Percentiles rank a stretch among this genome's conserved stretches.
These are phyloP conservation scores for Galemys pyrenaicus DNA, from an alignment of 2,113 vertebrate genomes.

Conservation along the genomic window DNA sequence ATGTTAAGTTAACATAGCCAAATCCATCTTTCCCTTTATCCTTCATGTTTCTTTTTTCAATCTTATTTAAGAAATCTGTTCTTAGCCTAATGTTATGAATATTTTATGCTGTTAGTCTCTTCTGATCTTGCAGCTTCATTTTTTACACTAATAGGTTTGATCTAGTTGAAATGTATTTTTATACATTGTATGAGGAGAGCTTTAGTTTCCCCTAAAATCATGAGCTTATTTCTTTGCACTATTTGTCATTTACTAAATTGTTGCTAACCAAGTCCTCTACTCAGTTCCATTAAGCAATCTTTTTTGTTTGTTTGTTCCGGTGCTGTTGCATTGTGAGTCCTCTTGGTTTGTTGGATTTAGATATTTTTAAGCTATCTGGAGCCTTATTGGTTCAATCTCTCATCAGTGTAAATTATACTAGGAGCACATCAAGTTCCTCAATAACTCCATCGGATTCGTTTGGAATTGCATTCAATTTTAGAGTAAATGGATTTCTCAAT, in stretches of 20 bases:
- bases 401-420: background rate
- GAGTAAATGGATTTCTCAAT: slow-evolving; percentile 44
- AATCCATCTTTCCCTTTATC: background rate
- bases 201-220: slow-evolving; percentile 28
- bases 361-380: slow-evolving; percentile 42
- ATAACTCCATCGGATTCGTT: background rate
- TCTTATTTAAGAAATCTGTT: slow-evolving; percentile 26
- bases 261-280: background rate
- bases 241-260: background rate
- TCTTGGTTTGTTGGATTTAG: slow-evolving; percentile 35
- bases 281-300: slow-evolving; percentile 3
- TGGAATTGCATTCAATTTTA: slow-evolving; percentile 42
- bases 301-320: background rate
- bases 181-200: background rate
- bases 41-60: background rate
- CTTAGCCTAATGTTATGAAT: background rate
- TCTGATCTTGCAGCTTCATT: background rate
- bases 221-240: slow-evolving; percentile 6
- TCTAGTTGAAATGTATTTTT: slow-evolving; percentile 36
- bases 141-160: background rate
- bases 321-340: background rate
- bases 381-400: background rate
- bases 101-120: slow-evolving; percentile 9
- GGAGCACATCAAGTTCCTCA: background rate
- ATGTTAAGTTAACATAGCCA: slow-evolving; percentile 4